Evolutionary conservation across 2,797 vertebrate species (phyloP).

Genomic region (Schizothorax lantsangensis): DNA sequence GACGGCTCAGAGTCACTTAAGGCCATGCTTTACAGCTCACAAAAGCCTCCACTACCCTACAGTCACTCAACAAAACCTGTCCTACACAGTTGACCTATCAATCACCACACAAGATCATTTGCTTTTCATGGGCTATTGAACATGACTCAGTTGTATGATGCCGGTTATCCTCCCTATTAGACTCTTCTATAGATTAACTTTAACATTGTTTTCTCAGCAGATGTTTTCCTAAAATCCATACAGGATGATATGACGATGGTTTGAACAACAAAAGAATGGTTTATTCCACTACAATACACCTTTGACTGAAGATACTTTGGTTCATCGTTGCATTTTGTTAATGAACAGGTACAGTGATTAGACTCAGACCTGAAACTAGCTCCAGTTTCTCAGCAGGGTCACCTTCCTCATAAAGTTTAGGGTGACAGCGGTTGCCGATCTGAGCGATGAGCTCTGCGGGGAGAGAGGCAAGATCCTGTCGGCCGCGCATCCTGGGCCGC

Average conservation of each 20-base stretch:
- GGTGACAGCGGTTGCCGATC: constrained; percentile 96
- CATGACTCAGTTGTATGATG: constrained; percentile 37
- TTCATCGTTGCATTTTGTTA: not conserved
- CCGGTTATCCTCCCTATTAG: constrained; percentile 13
- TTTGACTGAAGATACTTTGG: not conserved
- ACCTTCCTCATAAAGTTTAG: constrained; percentile 94
- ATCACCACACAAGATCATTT: constrained; percentile 8
- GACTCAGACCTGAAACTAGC: constrained; percentile 87
- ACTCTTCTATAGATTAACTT: constrained; percentile 22
- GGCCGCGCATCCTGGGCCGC: constrained; percentile 87
- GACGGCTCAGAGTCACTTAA: constrained; percentile 1
- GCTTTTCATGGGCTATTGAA: constrained; percentile 49
- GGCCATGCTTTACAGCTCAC: constrained; percentile 20
- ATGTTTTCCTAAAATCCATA: constrained; percentile 5
- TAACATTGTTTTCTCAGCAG: constrained; percentile 10
- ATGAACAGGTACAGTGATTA: not conserved
- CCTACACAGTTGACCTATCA: constrained; percentile 23
- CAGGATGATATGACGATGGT: not conserved
- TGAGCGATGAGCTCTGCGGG: constrained; percentile 93
- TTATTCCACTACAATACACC: not conserved
- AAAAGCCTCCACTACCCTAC: constrained; percentile 34
- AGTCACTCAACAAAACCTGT: constrained; percentile 46
- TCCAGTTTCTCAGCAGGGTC: constrained; percentile 95
- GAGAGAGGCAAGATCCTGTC: constrained; percentile 90
- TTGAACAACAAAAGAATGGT: constrained; percentile 7